phyloP scores from a whole-genome alignment of 2,888 invertebrate genomes.

The Hypsopygia costalis region DNA sequence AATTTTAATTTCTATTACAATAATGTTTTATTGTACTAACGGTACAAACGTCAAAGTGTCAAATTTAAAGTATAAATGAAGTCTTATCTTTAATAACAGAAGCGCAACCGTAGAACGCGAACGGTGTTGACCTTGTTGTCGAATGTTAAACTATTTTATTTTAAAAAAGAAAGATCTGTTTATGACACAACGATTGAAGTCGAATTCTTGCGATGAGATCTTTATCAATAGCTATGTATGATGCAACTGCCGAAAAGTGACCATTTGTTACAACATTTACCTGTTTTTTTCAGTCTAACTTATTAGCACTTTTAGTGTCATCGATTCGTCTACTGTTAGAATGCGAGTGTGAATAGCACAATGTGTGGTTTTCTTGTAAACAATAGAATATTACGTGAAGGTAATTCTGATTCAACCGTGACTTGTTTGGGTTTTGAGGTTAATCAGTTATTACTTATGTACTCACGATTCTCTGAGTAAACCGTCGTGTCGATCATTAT shows the following conservation, averaged over 20 bases:
- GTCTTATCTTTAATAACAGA: too few relatives aligned
- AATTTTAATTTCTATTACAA: too few relatives aligned
- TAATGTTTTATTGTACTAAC: too few relatives aligned
- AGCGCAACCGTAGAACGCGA: too few relatives aligned
- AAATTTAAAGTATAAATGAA: too few relatives aligned
- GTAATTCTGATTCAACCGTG: constrained; percentile 34
- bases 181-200: background rate
- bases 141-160: too few relatives aligned
- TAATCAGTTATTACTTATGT: constrained; percentile 25
- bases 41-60: too few relatives aligned
- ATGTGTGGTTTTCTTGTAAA: constrained; percentile 36
- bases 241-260: constrained; percentile 34
- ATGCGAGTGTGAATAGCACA: constrained; percentile 43
- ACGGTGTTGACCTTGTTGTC: too few relatives aligned
- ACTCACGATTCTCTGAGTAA: background rate
- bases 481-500: background rate
- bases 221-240: constrained; percentile 13
- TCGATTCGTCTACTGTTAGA: constrained; percentile 27
- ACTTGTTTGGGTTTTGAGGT: constrained; percentile 33
- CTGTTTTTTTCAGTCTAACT: constrained; percentile 21
- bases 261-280: constrained; percentile 25
- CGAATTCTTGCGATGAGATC: background rate
- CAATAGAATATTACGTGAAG: constrained; percentile 38
- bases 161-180: too few relatives aligned
- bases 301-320: constrained; percentile 38